Conservation (phyloP, 2,113 vertebrate genomes). For the Pseudorasbora parva region DNA sequence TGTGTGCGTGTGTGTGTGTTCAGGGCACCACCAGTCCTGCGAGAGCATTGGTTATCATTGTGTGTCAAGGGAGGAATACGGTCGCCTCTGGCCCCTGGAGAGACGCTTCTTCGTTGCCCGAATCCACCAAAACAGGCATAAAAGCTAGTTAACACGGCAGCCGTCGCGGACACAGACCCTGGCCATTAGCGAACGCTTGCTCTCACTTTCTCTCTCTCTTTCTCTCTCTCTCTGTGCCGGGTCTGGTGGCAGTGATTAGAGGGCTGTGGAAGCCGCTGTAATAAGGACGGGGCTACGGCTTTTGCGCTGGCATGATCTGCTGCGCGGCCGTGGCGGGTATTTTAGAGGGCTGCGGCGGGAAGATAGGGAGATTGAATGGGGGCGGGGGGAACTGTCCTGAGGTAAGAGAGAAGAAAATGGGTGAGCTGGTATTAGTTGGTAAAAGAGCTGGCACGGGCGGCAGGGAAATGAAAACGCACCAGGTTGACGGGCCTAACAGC, state of each 20-base stretch:
- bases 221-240: slow-evolving; percentile 30
- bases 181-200: slow-evolving; percentile 46
- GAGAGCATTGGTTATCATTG: slow-evolving; percentile 59
- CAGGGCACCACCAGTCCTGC: slow-evolving; percentile 40
- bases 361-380: slow-evolving; percentile 76
- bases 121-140: slow-evolving; percentile 51
- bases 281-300: slow-evolving; percentile 58
- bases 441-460: slow-evolving; percentile 67
- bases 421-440: slow-evolving; percentile 73
- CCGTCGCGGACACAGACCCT: slow-evolving; percentile 59
- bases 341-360: slow-evolving; percentile 74
- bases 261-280: slow-evolving; percentile 45
- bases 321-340: slow-evolving; percentile 65
- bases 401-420: slow-evolving; percentile 59
- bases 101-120: slow-evolving; percentile 55
- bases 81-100: slow-evolving; percentile 49
- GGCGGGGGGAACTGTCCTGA: slow-evolving; percentile 53
- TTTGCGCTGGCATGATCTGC: slow-evolving; percentile 67
- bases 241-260: slow-evolving; percentile 53
- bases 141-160: slow-evolving; percentile 64
- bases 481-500: neutral
- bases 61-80: slow-evolving; percentile 58
- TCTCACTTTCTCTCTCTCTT: slow-evolving; percentile 39
- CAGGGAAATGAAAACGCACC: neutral
- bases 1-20: slow-evolving; percentile 42